These are phyloP conservation scores for Calliopsis andreniformis DNA, from an alignment of 1,140 invertebrate genomes.

Conservation along the genomic window DNA sequence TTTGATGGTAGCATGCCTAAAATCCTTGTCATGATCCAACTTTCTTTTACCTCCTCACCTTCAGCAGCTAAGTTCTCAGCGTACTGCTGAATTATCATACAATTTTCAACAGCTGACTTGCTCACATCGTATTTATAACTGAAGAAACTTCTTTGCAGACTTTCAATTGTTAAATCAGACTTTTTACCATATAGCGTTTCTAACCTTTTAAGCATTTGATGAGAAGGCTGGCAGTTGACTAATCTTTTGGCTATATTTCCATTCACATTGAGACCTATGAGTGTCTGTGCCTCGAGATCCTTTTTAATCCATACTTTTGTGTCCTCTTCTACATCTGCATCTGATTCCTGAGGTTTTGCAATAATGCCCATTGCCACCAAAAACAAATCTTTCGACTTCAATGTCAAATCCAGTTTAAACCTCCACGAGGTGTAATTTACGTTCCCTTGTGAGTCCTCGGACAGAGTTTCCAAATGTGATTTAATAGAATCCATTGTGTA, in stretches of 20 bases:
- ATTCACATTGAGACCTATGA: constrained; percentile 60
- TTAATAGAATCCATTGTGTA: constrained; percentile 48
- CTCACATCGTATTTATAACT: constrained; percentile 50
- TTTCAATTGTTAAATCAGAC: constrained; percentile 43
- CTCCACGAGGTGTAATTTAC: constrained; percentile 51
- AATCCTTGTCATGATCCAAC: constrained; percentile 56
- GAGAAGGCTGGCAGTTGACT: constrained; percentile 41
- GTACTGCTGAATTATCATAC: constrained; percentile 44
- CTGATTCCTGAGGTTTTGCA: background rate
- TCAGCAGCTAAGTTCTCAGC: constrained; percentile 34
- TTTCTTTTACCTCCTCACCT: constrained; percentile 50
- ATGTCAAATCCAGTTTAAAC: constrained; percentile 45
- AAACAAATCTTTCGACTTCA: constrained; percentile 40
- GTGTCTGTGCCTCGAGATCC: constrained; percentile 53
- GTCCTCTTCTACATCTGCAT: background rate
- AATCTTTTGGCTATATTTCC: constrained; percentile 56
- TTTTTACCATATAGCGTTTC: constrained; percentile 53
- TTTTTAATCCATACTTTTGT: constrained; percentile 49
- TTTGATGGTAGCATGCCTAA: constrained; percentile 47
- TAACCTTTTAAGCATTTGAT: constrained; percentile 52
- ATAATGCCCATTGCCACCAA: background rate
- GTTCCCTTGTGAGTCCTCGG: constrained; percentile 32
- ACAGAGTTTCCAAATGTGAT: constrained; percentile 41
- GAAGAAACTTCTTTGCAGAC: constrained; percentile 56
- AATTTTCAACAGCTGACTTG: constrained; percentile 58